Evolutionary conservation across 1,140 invertebrate genomes (phyloP), one percentile per base, ranked within the genome.

Genomic region (Megathymus violae): DNA sequence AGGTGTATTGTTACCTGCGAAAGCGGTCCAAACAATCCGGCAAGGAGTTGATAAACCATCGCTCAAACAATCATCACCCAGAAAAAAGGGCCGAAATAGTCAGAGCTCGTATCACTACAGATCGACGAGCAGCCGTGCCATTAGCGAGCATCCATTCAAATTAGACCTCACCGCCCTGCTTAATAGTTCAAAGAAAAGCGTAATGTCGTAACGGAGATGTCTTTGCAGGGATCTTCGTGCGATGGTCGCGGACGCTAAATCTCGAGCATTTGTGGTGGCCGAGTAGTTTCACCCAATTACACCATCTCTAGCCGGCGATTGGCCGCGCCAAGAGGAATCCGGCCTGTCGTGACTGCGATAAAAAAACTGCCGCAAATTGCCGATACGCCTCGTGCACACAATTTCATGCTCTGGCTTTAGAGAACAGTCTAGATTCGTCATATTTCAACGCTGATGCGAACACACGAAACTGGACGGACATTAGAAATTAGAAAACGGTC

Each of bases 301-400:
- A 82, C 63, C 75, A 84, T 80, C 80, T 86, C 82, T 86, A 87
- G 82, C 72, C 80, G 64, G 71, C 83, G 82, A 86, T 89, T 88
- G 86, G 84, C 77, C 71, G 80, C 78, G 71, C 69, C 71, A 76
- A 74, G 77, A 88, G 79, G 82, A 87, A 87, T 88, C 85, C 83
- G 71, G 78, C 67, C 75, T 88, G 88, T 89, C 88, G 88, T 89
- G 86, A 89, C 85, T 85, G 79, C 82, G 84, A 83, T 88, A 85
- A 89, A 90, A 80, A 89, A 89, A 82, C 83, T 89, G 86, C 87
- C 88, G 88, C 88, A 84, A 90, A 90, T 90, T 85, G 85, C 70
- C 85, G 88, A 90, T 88, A 89, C 86, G 88, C 85, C 82, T 88
- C 83, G 85, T 82, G 86, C 79, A 87, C 88, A 87, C 86, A 90